Evolutionary conservation across 2,888 invertebrate species (phyloP).

Genomic region (Uropetala carovei): DNA sequence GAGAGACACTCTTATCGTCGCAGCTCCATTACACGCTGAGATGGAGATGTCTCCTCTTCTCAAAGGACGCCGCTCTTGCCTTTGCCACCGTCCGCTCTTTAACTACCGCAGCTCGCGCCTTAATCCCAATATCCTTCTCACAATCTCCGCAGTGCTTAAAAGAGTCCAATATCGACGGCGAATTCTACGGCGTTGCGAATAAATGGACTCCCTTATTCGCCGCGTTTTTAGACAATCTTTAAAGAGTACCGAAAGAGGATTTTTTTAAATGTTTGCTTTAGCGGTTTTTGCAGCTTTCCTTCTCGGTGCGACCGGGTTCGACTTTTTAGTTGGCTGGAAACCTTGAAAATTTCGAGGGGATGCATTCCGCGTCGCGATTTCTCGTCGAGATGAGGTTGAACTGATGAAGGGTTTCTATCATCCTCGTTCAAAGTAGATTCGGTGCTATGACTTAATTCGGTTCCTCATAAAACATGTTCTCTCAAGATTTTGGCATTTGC

Average conservation of each 20-base stretch:
- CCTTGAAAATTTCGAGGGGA: background rate
- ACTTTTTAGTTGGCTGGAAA: background rate
- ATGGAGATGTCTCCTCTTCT: background rate
- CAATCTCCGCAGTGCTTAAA: background rate
- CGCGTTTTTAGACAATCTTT: background rate
- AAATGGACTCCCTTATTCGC: background rate
- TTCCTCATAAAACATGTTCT: no score
- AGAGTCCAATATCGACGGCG: constrained; percentile 8
- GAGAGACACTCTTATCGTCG: background rate
- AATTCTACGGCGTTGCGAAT: background rate
- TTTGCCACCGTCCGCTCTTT: background rate
- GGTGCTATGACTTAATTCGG: no score
- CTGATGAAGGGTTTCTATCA: no score
- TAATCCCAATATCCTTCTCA: background rate
- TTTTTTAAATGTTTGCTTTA: background rate
- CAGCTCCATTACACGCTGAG: background rate
- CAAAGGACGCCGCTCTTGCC: background rate
- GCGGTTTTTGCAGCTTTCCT: background rate
- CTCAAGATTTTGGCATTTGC: no score
- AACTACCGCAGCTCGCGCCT: background rate
- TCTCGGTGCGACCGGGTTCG: background rate
- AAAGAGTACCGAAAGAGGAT: background rate
- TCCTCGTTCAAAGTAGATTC: no score
- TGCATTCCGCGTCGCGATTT: background rate
- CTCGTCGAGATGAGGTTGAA: no score